phyloP scores from a whole-genome alignment of 2,888 invertebrate species.

The Drosophila parthenogenetica region DNA sequence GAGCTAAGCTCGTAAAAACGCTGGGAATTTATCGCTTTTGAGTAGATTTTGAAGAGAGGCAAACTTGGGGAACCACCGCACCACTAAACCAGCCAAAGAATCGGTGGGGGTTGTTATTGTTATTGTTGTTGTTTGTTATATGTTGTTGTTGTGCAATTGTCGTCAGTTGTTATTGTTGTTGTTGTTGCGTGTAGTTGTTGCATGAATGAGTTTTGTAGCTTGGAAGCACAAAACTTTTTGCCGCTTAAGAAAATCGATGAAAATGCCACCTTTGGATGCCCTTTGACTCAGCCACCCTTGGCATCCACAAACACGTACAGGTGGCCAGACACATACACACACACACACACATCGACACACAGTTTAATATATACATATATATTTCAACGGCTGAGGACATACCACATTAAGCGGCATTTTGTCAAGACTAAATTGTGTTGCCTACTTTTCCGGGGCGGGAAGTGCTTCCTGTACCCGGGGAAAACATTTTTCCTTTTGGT shows the following conservation, averaged over 20 bases:
- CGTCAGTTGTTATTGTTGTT: slow-evolving; percentile 36
- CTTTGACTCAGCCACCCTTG: slow-evolving; percentile 25
- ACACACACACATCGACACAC: not conserved
- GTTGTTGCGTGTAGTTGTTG: slow-evolving; percentile 55
- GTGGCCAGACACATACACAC: slow-evolving; percentile 48
- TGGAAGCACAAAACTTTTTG: slow-evolving; percentile 51
- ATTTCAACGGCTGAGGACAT: slow-evolving; percentile 50
- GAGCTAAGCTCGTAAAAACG: slow-evolving; percentile 70
- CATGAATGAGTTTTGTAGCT: slow-evolving; percentile 60
- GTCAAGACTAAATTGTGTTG: slow-evolving; percentile 69
- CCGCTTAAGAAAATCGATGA: slow-evolving; percentile 74
- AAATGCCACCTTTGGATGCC: slow-evolving; percentile 22
- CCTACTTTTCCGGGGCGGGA: slow-evolving; percentile 49
- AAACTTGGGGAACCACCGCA: slow-evolving; percentile 16
- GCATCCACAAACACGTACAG: slow-evolving; percentile 47
- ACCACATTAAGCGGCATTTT: slow-evolving; percentile 78
- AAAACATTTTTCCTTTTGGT: slow-evolving; percentile 32
- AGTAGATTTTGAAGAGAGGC: slow-evolving; percentile 63
- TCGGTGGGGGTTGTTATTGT: slow-evolving; percentile 44
- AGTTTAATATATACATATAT: not conserved
- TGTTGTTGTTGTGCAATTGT: slow-evolving; percentile 44
- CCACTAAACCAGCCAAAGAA: slow-evolving; percentile 19
- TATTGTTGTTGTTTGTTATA: slow-evolving; percentile 28
- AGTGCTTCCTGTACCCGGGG: slow-evolving; percentile 30
- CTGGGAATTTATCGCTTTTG: slow-evolving; percentile 76